Evolutionary conservation across 2,888 invertebrate genomes (phyloP).

Genomic region (Gisinianus flammeolus): DNA sequence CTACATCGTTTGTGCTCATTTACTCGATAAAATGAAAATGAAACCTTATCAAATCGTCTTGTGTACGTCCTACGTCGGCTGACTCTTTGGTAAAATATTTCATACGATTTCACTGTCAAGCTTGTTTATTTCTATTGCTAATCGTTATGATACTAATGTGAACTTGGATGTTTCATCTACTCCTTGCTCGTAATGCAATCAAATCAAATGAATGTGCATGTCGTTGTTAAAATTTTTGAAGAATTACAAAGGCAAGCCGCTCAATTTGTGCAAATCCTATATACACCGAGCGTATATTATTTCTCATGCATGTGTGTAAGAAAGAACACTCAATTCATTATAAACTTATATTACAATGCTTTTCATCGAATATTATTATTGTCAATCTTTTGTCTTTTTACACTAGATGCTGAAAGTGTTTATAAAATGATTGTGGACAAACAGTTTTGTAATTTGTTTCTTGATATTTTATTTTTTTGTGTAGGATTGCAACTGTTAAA

Average conservation of each 20-base stretch:
- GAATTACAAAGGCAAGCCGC: not conserved
- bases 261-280: not conserved
- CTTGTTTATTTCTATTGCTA: slow-evolving; percentile 26
- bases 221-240: not conserved
- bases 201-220: slow-evolving; percentile 4
- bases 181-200: not conserved
- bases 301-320: too few relatives aligned
- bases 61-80: not conserved
- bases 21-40: slow-evolving; percentile 25
- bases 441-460: too few relatives aligned
- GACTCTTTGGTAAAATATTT: slow-evolving; percentile 30
- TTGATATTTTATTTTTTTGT: too few relatives aligned
- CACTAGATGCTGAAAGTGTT: too few relatives aligned
- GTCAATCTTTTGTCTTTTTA: too few relatives aligned
- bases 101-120: slow-evolving; percentile 26
- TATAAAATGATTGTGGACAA: too few relatives aligned
- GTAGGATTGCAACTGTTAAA: too few relatives aligned
- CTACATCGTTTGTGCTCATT: slow-evolving; percentile 10
- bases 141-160: not conserved
- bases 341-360: too few relatives aligned
- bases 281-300: not conserved
- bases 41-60: slow-evolving; percentile 25
- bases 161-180: not conserved
- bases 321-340: too few relatives aligned
- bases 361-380: too few relatives aligned